Percentiles rank a stretch among this genome's conserved stretches.
These are phyloP conservation scores for Epinephelus fuscoguttatus DNA, from an alignment of 2,113 vertebrate species.

Conservation along the genomic window DNA sequence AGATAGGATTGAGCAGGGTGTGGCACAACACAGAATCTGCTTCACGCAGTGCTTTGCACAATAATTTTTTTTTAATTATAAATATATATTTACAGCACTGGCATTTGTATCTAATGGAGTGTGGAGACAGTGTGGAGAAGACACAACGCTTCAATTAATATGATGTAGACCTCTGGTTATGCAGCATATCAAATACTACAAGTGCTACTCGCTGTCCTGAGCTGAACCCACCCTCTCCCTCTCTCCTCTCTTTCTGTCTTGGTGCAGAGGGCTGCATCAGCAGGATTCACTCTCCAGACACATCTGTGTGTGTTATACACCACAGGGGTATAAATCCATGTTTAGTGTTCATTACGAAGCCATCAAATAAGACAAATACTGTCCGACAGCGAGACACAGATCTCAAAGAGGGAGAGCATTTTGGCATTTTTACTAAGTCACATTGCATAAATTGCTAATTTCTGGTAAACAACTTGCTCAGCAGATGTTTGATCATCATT, in stretches of 20 bases:
- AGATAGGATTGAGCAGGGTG: constrained; percentile 50
- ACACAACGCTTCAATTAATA: background rate
- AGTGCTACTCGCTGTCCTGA: constrained; percentile 38
- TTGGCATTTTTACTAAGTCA: constrained; percentile 40
- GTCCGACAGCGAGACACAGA: constrained; percentile 13
- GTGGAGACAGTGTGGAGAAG: constrained; percentile 3
- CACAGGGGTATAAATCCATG: constrained; percentile 37
- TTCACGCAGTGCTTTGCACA: constrained; percentile 8
- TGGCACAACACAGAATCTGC: constrained; percentile 38
- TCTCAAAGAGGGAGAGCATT: constrained; percentile 9
- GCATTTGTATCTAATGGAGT: background rate
- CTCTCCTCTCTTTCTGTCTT: constrained; percentile 37
- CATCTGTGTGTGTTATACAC: constrained; percentile 42
- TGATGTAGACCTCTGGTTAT: background rate
- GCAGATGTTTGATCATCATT: constrained; percentile 43
- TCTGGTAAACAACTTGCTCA: constrained; percentile 11
- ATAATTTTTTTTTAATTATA: background rate
- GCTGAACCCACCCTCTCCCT: constrained; percentile 51
- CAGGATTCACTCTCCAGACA: constrained; percentile 64
- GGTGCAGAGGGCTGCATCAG: constrained; percentile 78
- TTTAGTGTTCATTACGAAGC: constrained; percentile 56
- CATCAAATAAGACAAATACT: constrained; percentile 45
- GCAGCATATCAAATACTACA: constrained; percentile 26
- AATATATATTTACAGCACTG: background rate
- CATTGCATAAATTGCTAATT: constrained; percentile 27